phyloP scores from a whole-genome alignment of 2,888 invertebrate species.

The Nymphalis urticae region DNA sequence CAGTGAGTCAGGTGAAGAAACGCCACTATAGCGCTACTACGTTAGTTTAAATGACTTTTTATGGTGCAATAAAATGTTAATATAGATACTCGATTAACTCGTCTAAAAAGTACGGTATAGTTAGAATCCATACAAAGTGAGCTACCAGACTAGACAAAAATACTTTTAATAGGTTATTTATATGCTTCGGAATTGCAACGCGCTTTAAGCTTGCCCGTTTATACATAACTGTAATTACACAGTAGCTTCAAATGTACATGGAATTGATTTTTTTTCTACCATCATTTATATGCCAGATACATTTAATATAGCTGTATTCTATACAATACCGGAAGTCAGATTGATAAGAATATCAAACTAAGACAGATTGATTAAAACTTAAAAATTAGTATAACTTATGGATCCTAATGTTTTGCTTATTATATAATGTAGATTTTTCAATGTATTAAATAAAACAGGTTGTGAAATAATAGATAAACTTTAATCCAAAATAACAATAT shows the following conservation, averaged over 20 bases:
- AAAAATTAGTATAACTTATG: too few relatives aligned
- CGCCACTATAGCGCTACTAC: constrained; percentile 69
- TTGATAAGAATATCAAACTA: too few relatives aligned
- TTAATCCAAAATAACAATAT: constrained; percentile 1
- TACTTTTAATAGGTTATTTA: constrained; percentile 40
- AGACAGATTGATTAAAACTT: too few relatives aligned
- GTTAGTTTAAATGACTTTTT: constrained; percentile 55
- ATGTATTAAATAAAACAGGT: not conserved
- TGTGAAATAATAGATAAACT: constrained; percentile 2
- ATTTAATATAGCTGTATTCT: not conserved
- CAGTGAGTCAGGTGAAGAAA: constrained; percentile 70
- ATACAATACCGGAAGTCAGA: too few relatives aligned
- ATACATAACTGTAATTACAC: constrained; percentile 9
- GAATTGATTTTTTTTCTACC: constrained; percentile 17
- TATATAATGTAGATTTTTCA: not conserved
- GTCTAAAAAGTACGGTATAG: constrained; percentile 34
- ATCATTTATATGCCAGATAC: constrained; percentile 1
- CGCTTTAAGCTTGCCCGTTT: constrained; percentile 31
- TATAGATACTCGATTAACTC: constrained; percentile 32
- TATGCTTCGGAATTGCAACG: constrained; percentile 54
- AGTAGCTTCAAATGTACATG: constrained; percentile 13
- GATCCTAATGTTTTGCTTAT: not conserved
- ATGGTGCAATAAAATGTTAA: constrained; percentile 67
- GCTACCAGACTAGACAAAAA: constrained; percentile 35
- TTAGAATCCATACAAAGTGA: constrained; percentile 42